Conservation (phyloP, 1,140 invertebrate genomes). For the Bombyx mandarina region DNA sequence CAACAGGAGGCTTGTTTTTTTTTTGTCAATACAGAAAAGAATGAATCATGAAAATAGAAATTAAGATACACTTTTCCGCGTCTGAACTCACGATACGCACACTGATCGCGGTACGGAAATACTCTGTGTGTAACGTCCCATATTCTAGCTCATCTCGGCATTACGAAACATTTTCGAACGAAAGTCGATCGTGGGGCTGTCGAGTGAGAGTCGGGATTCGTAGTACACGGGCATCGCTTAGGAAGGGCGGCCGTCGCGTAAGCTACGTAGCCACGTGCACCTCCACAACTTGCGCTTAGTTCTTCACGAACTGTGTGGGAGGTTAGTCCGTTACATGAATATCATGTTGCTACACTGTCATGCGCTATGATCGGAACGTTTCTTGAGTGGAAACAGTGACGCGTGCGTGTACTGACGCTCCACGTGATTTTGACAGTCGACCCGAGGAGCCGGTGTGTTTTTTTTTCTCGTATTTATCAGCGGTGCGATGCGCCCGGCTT, state of each 20-base stretch:
- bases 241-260: slow-evolving; percentile 63
- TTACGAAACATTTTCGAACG: slow-evolving; percentile 23
- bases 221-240: slow-evolving; percentile 33
- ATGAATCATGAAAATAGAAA: slow-evolving; percentile 19
- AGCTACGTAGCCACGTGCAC: slow-evolving; percentile 61
- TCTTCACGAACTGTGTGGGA: slow-evolving; percentile 68
- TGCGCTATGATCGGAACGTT: slow-evolving; percentile 38
- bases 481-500: slow-evolving; percentile 21
- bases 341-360: slow-evolving; percentile 52
- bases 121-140: slow-evolving; percentile 59
- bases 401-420: slow-evolving; percentile 26
- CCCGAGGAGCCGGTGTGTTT: slow-evolving; percentile 36
- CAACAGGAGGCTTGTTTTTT: slow-evolving; percentile 15
- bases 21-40: slow-evolving; percentile 14
- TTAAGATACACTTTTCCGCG: slow-evolving; percentile 54
- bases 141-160: slow-evolving; percentile 57
- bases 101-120: slow-evolving; percentile 57
- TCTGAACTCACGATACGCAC: slow-evolving; percentile 39
- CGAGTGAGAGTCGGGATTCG: slow-evolving; percentile 55
- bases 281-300: slow-evolving; percentile 66
- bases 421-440: slow-evolving; percentile 64
- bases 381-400: slow-evolving; percentile 39
- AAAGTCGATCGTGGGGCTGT: slow-evolving; percentile 35
- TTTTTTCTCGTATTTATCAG: slow-evolving; percentile 21
- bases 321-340: slow-evolving; percentile 63